These are phyloP conservation scores for Baccha elongata DNA, from an alignment of 2,888 invertebrate genomes.

Conservation along the genomic window DNA sequence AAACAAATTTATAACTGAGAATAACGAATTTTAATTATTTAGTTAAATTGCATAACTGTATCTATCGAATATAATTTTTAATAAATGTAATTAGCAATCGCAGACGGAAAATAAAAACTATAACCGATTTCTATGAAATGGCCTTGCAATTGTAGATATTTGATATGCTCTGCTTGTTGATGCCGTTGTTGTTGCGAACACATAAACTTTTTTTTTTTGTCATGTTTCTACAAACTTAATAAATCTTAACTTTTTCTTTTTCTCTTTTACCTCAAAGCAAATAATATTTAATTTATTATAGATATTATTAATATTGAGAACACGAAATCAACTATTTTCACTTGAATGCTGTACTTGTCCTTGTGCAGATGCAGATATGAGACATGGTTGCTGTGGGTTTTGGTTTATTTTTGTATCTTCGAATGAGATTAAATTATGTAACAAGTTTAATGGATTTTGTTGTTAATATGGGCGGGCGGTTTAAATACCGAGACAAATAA, in stretches of 20 bases:
- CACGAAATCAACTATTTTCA: background rate
- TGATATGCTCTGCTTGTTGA: conserved; percentile 52
- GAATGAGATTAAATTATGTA: conserved; percentile 7
- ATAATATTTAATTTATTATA: conserved; percentile 14
- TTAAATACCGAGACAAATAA: no score
- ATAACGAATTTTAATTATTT: conserved; percentile 2
- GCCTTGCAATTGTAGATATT: conserved; percentile 39
- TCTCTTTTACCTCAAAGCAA: background rate
- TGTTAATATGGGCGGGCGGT: no score
- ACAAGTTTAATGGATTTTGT: background rate
- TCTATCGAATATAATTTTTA: background rate
- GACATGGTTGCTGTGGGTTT: conserved; percentile 7
- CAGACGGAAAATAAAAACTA: conserved; percentile 1
- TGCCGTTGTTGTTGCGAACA: conserved; percentile 2
- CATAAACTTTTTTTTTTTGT: conserved; percentile 9
- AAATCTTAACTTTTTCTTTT: conserved; percentile 1
- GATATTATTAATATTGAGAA: conserved; percentile 9
- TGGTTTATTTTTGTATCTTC: background rate
- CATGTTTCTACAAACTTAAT: conserved; percentile 9
- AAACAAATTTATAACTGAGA: background rate
- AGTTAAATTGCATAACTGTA: background rate
- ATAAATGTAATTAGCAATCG: background rate
- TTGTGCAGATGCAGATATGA: conserved; percentile 36
- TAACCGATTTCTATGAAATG: conserved; percentile 15
- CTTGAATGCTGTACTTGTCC: conserved; percentile 14